Evolutionary conservation across 2,113 vertebrate genomes (phyloP).

Genomic region (Elgaria multicarinata): DNA sequence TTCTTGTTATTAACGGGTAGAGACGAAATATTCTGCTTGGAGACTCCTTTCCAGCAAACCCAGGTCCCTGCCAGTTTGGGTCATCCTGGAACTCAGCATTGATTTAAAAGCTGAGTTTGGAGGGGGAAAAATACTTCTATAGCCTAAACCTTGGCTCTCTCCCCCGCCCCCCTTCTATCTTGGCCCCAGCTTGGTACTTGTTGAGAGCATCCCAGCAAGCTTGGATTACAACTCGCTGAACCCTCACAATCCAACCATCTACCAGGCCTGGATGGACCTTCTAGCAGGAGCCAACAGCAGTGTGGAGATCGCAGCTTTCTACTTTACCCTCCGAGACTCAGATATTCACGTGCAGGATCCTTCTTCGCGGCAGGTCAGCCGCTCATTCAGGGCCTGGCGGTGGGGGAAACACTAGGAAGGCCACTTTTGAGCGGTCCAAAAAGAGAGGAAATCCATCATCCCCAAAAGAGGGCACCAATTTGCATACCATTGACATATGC

Average conservation of each 20-base stretch:
- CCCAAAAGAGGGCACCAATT: too few species aligned
- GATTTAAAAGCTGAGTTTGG: neutral
- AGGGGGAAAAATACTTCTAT: neutral
- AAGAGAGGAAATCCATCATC: too few species aligned
- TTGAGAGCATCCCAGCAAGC: slow-evolving; percentile 78
- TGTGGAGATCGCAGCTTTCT: slow-evolving; percentile 80
- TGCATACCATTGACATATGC: too few species aligned
- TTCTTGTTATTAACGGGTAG: too few species aligned
- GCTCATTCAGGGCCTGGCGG: fast-evolving
- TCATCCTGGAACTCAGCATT: neutral
- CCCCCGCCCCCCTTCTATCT: too few species aligned
- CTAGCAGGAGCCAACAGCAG: slow-evolving; percentile 74
- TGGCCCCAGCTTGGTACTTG: slow-evolving; percentile 54
- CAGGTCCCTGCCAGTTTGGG: too few species aligned
- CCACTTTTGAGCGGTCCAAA: too few species aligned
- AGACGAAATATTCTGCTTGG: too few species aligned
- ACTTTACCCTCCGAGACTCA: slow-evolving; percentile 74
- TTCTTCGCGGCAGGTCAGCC: slow-evolving; percentile 66
- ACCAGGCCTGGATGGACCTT: slow-evolving; percentile 76
- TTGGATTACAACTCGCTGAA: slow-evolving; percentile 46
- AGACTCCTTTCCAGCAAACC: too few species aligned
- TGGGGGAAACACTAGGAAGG: neutral
- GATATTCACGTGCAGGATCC: slow-evolving; percentile 41
- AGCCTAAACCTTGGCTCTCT: neutral
- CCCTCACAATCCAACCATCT: slow-evolving; percentile 60